Evolutionary conservation across 2,888 invertebrate species (phyloP).

Genomic region (Synergus umbraculus): DNA sequence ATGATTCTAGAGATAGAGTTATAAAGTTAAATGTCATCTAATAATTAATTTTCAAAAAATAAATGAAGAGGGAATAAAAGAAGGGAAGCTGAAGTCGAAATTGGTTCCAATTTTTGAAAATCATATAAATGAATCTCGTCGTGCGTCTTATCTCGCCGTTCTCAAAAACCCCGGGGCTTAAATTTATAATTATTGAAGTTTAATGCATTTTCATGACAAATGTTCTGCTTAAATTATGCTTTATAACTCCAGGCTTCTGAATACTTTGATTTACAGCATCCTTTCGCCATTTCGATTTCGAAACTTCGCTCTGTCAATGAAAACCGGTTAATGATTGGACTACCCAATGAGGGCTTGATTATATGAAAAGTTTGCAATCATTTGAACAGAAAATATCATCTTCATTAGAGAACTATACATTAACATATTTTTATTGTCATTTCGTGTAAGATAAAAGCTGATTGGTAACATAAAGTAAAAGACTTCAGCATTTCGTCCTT

Average conservation of each 20-base stretch:
- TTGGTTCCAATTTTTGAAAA: background rate
- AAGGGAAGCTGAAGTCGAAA: conserved; percentile 14
- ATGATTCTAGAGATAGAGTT: no score
- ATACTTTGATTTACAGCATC: conserved; percentile 38
- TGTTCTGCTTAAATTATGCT: conserved; percentile 28
- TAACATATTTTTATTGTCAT: conserved; percentile 25
- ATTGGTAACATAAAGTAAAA: background rate
- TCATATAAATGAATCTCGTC: conserved; percentile 5
- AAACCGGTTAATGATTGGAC: conserved; percentile 39
- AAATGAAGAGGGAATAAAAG: background rate
- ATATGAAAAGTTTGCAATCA: background rate
- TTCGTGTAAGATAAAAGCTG: conserved; percentile 16
- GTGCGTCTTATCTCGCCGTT: conserved; percentile 19
- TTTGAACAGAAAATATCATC: conserved; percentile 31
- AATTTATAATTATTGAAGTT: conserved; percentile 23
- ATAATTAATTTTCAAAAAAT: conserved; percentile 16
- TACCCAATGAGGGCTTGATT: conserved; percentile 22
- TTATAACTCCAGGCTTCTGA: conserved; percentile 33
- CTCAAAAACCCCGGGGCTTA: conserved; percentile 6
- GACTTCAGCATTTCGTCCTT: background rate
- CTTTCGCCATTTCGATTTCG: conserved; percentile 38
- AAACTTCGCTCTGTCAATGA: conserved; percentile 22
- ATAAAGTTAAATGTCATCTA: no score
- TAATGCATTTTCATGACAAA: conserved; percentile 33
- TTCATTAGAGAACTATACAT: conserved; percentile 21